Percentiles rank a stretch among this genome's conserved stretches.
phyloP scores from a whole-genome alignment of 2,797 vertebrate species.

The Acropternis orthonyx region DNA sequence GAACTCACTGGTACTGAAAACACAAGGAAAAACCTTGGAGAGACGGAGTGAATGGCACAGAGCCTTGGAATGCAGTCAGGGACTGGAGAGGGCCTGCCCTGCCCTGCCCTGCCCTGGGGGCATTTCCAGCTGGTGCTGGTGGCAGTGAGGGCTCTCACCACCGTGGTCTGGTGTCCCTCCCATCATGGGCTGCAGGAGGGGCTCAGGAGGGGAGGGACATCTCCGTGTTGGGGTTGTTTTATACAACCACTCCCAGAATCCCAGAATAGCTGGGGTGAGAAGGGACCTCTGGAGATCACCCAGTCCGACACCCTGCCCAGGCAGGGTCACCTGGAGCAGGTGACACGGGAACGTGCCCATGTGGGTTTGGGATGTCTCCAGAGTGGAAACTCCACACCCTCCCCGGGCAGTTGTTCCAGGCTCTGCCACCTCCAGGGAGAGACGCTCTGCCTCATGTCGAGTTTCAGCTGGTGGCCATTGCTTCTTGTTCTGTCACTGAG shows the following conservation, averaged over 20 bases:
- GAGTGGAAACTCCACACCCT: background rate
- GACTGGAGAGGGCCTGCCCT: background rate
- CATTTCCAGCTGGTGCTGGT: background rate
- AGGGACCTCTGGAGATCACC: background rate
- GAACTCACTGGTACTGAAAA: background rate
- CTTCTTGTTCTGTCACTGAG: background rate
- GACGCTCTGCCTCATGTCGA: background rate
- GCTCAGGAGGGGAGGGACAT: background rate
- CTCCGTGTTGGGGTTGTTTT: background rate
- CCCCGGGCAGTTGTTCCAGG: background rate
- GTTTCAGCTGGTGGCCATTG: background rate
- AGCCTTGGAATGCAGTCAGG: background rate
- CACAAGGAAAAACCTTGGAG: background rate
- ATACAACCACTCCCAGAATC: background rate
- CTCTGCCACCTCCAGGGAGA: background rate
- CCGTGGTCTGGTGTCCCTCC: background rate
- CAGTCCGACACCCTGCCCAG: background rate
- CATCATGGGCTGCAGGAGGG: background rate
- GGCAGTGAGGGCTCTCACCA: background rate
- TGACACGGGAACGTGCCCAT: background rate
- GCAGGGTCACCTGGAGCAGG: background rate
- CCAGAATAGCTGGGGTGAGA: background rate
- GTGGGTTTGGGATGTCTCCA: background rate
- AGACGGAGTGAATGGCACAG: background rate
- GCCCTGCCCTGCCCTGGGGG: background rate